Evolutionary conservation across 2,888 invertebrate species (phyloP).

Genomic region (Ashinkailepas kermadecensis): DNA sequence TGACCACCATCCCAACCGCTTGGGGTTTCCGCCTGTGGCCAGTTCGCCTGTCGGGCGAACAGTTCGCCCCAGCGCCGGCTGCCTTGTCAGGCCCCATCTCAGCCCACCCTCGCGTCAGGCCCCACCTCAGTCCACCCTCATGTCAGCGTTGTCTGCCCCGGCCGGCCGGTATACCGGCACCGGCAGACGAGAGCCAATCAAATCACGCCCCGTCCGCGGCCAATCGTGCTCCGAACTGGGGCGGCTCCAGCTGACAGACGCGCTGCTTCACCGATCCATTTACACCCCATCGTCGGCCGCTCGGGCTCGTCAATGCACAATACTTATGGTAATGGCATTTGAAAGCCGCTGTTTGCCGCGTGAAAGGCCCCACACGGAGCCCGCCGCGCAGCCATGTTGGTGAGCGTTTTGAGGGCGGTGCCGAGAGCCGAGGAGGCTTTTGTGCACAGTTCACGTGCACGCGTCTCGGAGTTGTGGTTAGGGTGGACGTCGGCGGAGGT

Average conservation of each 20-base stretch:
- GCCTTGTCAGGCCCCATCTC: too few species aligned
- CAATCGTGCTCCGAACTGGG: background rate
- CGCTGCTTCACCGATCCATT: background rate
- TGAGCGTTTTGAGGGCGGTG: background rate
- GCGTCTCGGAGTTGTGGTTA: background rate
- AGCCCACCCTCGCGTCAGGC: too few species aligned
- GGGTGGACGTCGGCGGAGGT: background rate
- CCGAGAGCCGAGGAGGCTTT: background rate
- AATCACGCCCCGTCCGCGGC: background rate
- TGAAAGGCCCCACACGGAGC: conserved; percentile 9
- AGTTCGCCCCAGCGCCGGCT: too few species aligned
- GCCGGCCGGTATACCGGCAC: background rate
- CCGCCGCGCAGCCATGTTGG: background rate
- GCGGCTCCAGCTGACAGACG: background rate
- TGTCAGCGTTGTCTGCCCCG: too few species aligned
- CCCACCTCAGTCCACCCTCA: too few species aligned
- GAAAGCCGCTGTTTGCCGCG: background rate
- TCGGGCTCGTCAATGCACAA: background rate
- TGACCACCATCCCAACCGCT: too few species aligned
- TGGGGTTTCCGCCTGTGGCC: too few species aligned
- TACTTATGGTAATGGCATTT: background rate
- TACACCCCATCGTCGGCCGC: background rate
- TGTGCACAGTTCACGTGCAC: conserved; percentile 9
- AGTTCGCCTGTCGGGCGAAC: too few species aligned
- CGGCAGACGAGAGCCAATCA: conserved; percentile 2